phyloP scores from a whole-genome alignment of 1,140 invertebrate species.

The Grapholita molesta region DNA sequence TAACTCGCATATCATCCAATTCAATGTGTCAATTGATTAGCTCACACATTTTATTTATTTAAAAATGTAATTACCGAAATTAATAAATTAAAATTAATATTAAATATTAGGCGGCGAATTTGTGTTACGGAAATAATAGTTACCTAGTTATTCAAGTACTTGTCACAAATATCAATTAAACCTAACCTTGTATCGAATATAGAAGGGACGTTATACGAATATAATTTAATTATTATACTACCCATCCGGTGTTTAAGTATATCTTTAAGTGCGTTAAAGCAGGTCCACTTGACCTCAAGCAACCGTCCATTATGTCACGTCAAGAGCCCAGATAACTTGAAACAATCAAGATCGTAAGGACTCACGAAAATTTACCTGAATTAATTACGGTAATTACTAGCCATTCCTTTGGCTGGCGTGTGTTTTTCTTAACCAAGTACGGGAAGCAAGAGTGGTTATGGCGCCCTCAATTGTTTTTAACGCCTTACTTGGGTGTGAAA shows the following conservation, averaged over 20 bases:
- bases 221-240: neutral
- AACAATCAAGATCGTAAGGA: neutral
- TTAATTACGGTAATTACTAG: conserved; percentile 16
- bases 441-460: conserved; percentile 1
- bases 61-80: too few relatives aligned
- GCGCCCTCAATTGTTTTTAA: conserved; percentile 1
- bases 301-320: conserved; percentile 9
- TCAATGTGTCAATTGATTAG: too few relatives aligned
- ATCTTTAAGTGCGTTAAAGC: conserved; percentile 1
- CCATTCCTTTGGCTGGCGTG: neutral
- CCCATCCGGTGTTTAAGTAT: neutral
- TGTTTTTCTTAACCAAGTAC: neutral
- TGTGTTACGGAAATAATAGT: neutral
- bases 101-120: neutral
- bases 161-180: neutral
- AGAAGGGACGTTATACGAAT: neutral
- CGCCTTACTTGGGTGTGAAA: conserved; percentile 8
- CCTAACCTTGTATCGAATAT: neutral
- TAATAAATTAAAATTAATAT: too few relatives aligned
- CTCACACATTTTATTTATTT: too few relatives aligned
- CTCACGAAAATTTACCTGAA: neutral
- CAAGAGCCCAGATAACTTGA: neutral
- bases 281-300: neutral
- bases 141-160: neutral
- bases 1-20: too few relatives aligned